Evolutionary conservation across 2,888 invertebrate genomes (phyloP).

Genomic region (Xestia c-nigrum): DNA sequence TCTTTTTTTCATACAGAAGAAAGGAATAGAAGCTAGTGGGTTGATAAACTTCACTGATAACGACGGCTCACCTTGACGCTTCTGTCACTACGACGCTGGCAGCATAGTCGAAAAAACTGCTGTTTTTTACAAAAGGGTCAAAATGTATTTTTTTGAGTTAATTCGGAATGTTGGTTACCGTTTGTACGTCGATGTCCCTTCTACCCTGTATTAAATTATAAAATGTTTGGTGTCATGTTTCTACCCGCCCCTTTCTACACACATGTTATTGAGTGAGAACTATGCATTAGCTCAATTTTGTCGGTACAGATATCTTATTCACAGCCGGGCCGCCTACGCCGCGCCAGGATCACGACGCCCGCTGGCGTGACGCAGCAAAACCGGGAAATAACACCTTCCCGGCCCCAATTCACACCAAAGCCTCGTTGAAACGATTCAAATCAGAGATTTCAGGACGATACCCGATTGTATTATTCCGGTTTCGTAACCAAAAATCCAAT

Average conservation of each 20-base stretch:
- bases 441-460: slow-evolving; percentile 90
- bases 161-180: neutral
- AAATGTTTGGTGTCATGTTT: slow-evolving; percentile 44
- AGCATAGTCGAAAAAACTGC: too few relatives aligned
- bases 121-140: too few relatives aligned
- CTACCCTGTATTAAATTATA: neutral
- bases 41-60: too few relatives aligned
- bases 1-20: too few relatives aligned
- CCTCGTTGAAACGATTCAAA: slow-evolving; percentile 88
- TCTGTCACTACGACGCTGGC: too few relatives aligned
- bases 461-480: slow-evolving; percentile 90
- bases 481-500: slow-evolving; percentile 90
- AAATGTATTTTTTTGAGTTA: too few relatives aligned
- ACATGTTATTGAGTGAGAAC: slow-evolving; percentile 54
- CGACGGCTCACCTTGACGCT: too few relatives aligned
- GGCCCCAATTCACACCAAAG: slow-evolving; percentile 86
- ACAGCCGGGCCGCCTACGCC: slow-evolving; percentile 46
- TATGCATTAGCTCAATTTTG: slow-evolving; percentile 58
- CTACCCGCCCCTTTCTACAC: slow-evolving; percentile 27
- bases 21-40: too few relatives aligned
- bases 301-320: slow-evolving; percentile 69
- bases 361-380: slow-evolving; percentile 80
- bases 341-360: slow-evolving; percentile 42
- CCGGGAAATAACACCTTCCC: slow-evolving; percentile 83
- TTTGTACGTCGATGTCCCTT: neutral